Conservation (phyloP, 2,113 vertebrate species). For the Ivindomyrus marchei region DNA sequence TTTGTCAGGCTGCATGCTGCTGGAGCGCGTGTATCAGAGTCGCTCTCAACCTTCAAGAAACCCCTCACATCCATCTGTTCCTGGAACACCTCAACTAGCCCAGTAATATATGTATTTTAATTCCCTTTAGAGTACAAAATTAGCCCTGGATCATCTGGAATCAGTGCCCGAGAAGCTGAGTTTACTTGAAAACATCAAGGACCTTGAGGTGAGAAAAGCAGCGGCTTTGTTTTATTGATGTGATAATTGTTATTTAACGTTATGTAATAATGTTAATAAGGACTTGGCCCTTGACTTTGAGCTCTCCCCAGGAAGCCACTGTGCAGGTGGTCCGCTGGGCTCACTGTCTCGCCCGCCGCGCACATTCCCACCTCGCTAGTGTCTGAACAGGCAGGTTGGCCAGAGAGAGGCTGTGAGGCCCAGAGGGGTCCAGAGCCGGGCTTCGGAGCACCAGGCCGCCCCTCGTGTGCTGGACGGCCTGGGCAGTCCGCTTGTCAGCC, state of each 20-base stretch:
- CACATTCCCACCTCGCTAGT: background rate
- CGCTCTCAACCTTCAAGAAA: background rate
- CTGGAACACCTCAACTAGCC: background rate
- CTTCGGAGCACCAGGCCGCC: background rate
- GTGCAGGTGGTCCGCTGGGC: background rate
- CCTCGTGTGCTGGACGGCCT: background rate
- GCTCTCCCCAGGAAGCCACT: background rate
- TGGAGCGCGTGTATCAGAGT: background rate
- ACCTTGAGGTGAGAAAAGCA: constrained; percentile 61
- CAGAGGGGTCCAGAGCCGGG: background rate
- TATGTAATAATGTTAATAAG: background rate
- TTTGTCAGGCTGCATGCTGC: background rate
- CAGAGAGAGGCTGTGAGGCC: background rate
- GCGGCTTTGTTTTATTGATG: background rate
- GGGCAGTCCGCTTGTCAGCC: background rate
- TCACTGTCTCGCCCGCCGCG: background rate
- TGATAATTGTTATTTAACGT: background rate
- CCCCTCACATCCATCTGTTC: background rate
- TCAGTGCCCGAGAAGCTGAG: constrained; percentile 79
- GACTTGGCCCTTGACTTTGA: background rate
- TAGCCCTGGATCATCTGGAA: constrained; percentile 81
- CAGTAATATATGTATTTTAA: background rate
- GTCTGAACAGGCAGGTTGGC: background rate
- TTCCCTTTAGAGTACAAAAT: constrained; percentile 67
- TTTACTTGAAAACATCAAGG: constrained; percentile 75